A percentile compares a stretch with the other conserved stretches of the same genome.
Evolutionary conservation across 2,888 invertebrate species (phyloP).

Genomic region (Uropetala carovei): DNA sequence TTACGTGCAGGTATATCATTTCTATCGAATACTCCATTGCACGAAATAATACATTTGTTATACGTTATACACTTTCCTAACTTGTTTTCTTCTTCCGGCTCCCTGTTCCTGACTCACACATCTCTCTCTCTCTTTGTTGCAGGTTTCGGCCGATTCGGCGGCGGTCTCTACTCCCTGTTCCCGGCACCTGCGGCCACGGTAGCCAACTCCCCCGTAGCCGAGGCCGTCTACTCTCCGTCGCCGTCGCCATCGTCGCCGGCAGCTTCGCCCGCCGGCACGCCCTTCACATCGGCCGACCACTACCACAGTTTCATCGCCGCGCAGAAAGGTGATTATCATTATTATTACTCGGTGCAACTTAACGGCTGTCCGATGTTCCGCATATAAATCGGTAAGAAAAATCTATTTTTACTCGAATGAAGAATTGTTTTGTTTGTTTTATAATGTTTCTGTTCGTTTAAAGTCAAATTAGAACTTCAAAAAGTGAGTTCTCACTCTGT

Average conservation of each 20-base stretch:
- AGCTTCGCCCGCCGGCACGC: slow-evolving; percentile 52
- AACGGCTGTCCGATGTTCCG: too few relatives aligned
- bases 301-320: slow-evolving; percentile 74
- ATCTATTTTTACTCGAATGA: background rate
- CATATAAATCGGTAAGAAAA: background rate
- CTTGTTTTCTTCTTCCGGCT: background rate
- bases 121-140: slow-evolving; percentile 69
- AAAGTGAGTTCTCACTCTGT: background rate
- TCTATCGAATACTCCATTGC: too few relatives aligned
- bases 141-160: slow-evolving; percentile 81
- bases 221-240: slow-evolving; percentile 69
- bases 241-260: slow-evolving; percentile 35
- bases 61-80: too few relatives aligned
- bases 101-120: background rate
- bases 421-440: too few relatives aligned
- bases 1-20: too few relatives aligned
- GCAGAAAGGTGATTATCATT: slow-evolving; percentile 74
- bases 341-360: background rate
- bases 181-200: slow-evolving; percentile 72
- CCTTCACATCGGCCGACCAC: slow-evolving; percentile 61
- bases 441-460: background rate
- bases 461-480: background rate
- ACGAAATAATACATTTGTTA: too few relatives aligned
- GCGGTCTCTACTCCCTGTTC: slow-evolving; percentile 81
- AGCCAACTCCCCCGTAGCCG: slow-evolving; percentile 71